Base-by-base conservation (phyloP, 2,113 vertebrate species). In the Ammodytes dubius region DNA sequence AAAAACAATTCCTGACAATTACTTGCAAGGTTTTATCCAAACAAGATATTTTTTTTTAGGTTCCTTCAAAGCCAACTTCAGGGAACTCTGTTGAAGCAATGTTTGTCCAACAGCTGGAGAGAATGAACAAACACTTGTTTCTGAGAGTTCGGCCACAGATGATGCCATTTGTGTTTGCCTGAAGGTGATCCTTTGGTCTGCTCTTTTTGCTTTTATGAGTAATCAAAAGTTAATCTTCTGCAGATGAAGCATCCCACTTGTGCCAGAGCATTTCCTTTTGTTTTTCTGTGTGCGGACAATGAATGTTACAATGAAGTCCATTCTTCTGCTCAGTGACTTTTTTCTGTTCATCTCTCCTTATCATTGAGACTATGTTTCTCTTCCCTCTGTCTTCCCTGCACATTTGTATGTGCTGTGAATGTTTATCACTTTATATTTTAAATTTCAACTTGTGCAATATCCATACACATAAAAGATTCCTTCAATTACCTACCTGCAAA, bases 41-140 rank as follows among this genome's bases (percentile, higher is more conserved):
- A 74, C 54, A 74, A 47, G n/a, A 15, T 40, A n/a, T 27, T 27
- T 27, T 27, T 1, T 63, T 82, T 52, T 42, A 13, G 8, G 54
- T 54, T 27, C 60, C 15, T 66, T 71, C 35, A 81, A 84, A 74
- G 68, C 54, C 47, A 73, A 56, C 17, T 42, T 4, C 4, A 47
- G 40, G 27, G 57, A 50, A 71, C 39, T 72, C 37, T 77, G 40
- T 63, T 50, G 39, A 70, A 64, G 72, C 19, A 39, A 50, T 54
- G 39, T 54, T 84, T 52, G 60, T 69, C 49, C 12, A 67, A 79
- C 86, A 87, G 84, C 82, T 87, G 82, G 73, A 42, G 64, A 83
- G 66, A 84, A 89, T 86, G 78, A 90, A 54, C 73, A 82, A 89
- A 85, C 86, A 88, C 79, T 91, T 85, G 83, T 81, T 88, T 87